phyloP scores from a whole-genome alignment of 2,113 vertebrate species.

The Neotoma lepida region DNA sequence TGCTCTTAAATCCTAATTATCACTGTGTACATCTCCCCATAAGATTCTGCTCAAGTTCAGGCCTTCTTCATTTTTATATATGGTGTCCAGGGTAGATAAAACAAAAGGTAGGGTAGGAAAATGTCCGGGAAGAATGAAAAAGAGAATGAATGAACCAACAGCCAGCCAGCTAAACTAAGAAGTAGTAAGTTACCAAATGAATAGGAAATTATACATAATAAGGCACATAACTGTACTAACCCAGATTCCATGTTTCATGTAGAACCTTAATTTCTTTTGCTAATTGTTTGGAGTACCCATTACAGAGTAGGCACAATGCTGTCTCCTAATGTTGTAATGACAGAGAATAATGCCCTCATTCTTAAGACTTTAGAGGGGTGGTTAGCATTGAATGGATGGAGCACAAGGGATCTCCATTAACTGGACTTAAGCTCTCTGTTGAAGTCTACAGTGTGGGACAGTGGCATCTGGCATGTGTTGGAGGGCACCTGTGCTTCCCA shows the following conservation, averaged over 20 bases:
- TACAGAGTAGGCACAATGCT: neutral
- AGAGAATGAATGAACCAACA: neutral
- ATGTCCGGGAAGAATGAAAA: neutral
- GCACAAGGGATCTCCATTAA: neutral
- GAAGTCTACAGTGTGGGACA: neutral
- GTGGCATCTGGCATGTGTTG: neutral
- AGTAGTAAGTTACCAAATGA: neutral
- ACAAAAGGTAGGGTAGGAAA: neutral
- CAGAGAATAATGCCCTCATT: neutral
- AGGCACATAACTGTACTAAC: neutral
- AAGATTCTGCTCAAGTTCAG: neutral
- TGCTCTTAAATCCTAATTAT: conserved; percentile 34
- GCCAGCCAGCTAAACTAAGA: neutral
- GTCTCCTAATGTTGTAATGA: neutral
- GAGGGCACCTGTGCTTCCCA: neutral
- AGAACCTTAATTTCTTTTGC: neutral
- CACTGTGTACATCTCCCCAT: neutral
- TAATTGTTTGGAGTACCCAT: neutral
- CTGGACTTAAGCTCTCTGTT: neutral
- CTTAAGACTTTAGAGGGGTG: neutral
- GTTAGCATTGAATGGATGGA: neutral
- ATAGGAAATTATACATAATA: neutral
- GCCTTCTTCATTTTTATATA: neutral
- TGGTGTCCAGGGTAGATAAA: neutral
- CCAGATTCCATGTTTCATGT: neutral